Evolutionary conservation across 1,140 invertebrate genomes (phyloP), one percentile per base, ranked within the genome.

Genomic region (Panulirus ornatus): DNA sequence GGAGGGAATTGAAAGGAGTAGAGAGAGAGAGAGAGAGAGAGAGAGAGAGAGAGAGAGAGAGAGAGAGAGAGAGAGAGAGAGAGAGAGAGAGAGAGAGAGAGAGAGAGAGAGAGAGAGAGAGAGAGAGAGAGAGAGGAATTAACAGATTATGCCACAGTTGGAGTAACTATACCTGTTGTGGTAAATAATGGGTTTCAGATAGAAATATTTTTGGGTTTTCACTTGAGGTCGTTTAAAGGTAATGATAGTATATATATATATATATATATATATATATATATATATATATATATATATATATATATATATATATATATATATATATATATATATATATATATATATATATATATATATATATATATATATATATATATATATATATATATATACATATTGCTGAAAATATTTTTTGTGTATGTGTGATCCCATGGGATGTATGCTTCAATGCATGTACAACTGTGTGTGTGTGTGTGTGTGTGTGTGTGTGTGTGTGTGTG

Each of bases 51-150:
- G 51, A 58, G 6, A 19, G 51, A 58, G 9, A 58, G 51, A 58
- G 51, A 16, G 51, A 58, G 51, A 19, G 36, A 30, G 27, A 30
- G 27, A 73, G 27, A 30, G 27, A 1, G 22, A 30, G 70, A 30
- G n/a, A 73, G 22, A 30, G 27, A 1, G 70, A 16, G 22, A 73
- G 27, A 30, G n/a, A 73, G 70, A 73, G 70, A 73, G 70, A 73
- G 70, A 73, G 70, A 73, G 70, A 73, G 14, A 73, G 70, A 73
- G 70, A 16, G 14, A 73, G 3, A 16, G 70, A 16, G 5, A 73
- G 14, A 73, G 70, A 73, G 70, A 73, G 70, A 73, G 5, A 73
- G 3, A 73, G 70, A 6, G 14, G 34, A 0, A 40, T 22, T 3
- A 40, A 71, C 30, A 71, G 3, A 58, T 58, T 58, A 58, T 58